Conservation (phyloP, 2,113 vertebrate species). For the Oreochromis spilurus region DNA sequence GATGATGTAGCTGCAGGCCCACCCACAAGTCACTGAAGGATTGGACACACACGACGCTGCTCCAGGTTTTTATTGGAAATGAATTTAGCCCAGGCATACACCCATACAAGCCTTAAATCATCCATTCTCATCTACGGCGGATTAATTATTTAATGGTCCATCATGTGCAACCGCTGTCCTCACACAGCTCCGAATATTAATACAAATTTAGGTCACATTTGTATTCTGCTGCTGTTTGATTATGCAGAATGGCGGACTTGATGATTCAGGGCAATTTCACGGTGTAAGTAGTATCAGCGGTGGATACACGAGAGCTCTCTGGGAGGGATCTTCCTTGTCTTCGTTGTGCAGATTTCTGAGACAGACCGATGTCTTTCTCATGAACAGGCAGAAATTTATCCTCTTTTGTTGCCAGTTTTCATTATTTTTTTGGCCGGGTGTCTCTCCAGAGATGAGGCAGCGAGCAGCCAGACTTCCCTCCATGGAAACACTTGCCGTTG, state of each 20-base stretch:
- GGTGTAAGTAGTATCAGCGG: not conserved
- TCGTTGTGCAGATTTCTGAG: slow-evolving; percentile 35
- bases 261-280: slow-evolving; percentile 28
- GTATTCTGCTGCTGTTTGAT: slow-evolving; percentile 34
- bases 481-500: not conserved
- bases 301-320: not conserved
- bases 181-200: slow-evolving; percentile 13
- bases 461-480: slow-evolving; percentile 6
- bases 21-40: not conserved
- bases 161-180: slow-evolving; percentile 4
- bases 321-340: not conserved
- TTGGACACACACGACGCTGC: not conserved
- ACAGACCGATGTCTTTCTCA: slow-evolving; percentile 19
- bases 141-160: slow-evolving; percentile 50
- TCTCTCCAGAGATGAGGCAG: slow-evolving; percentile 20
- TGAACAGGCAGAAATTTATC: slow-evolving; percentile 10
- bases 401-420: slow-evolving; percentile 22
- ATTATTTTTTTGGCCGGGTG: not conserved
- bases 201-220: slow-evolving; percentile 50
- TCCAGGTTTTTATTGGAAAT: slow-evolving; percentile 18
- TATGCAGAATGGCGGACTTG: not conserved
- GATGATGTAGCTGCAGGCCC: slow-evolving; percentile 1
- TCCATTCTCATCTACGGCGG: slow-evolving; percentile 22
- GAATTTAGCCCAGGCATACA: not conserved
- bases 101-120: slow-evolving; percentile 2